phyloP scores from a whole-genome alignment of 2,888 invertebrate species.

The Plagodis dolabraria region DNA sequence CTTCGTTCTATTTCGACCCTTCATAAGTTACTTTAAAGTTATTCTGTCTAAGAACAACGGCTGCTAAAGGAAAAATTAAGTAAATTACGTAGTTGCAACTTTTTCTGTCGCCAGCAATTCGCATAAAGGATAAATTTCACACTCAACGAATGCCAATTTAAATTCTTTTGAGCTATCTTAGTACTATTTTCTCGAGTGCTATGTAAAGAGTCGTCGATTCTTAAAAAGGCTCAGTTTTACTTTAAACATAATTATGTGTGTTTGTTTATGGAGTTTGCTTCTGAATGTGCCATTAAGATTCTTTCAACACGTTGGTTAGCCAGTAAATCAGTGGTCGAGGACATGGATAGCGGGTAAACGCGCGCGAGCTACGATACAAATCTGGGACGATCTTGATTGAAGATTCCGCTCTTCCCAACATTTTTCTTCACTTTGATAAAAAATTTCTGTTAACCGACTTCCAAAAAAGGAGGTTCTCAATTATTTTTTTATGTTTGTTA shows the following conservation, averaged over 20 bases:
- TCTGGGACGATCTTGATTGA: slow-evolving; percentile 7
- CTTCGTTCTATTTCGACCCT: neutral
- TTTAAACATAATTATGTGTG: slow-evolving; percentile 8
- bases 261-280: neutral
- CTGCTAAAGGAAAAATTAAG: slow-evolving; percentile 4
- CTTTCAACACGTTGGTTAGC: slow-evolving; percentile 16
- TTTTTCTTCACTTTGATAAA: neutral
- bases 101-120: slow-evolving; percentile 26
- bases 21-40: slow-evolving; percentile 8
- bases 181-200: slow-evolving; percentile 7
- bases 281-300: slow-evolving; percentile 25
- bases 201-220: slow-evolving; percentile 11
- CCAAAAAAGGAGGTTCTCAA: no score
- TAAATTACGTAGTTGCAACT: slow-evolving; percentile 1
- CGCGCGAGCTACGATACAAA: neutral
- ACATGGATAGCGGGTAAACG: slow-evolving; percentile 8
- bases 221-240: slow-evolving; percentile 29
- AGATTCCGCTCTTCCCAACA: slow-evolving; percentile 6
- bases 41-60: slow-evolving; percentile 1
- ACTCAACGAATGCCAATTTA: slow-evolving; percentile 33
- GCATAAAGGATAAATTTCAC: slow-evolving; percentile 35
- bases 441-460: no score
- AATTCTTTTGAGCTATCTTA: slow-evolving; percentile 28
- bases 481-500: no score
- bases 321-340: slow-evolving; percentile 4